These are phyloP conservation scores for Halyomorpha halys DNA, from an alignment of 1,140 invertebrate genomes.

Conservation along the genomic window DNA sequence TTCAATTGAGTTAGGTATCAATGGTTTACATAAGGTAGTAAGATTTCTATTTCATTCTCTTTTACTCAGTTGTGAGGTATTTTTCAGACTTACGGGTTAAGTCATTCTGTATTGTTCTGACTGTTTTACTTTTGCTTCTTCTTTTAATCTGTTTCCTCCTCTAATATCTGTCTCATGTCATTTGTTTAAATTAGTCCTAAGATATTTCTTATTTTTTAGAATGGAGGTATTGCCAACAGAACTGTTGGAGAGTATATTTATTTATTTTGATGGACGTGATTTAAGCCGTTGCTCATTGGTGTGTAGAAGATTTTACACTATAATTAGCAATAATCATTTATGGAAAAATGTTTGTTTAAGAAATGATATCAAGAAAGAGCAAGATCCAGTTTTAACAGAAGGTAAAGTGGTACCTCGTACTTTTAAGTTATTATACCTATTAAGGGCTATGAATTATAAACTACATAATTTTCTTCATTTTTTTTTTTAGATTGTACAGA, in stretches of 20 bases:
- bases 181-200: too few species aligned
- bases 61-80: too few species aligned
- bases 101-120: too few species aligned
- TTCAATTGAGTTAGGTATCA: too few species aligned
- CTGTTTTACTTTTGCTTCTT: too few species aligned
- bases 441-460: too few species aligned
- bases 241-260: neutral
- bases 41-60: too few species aligned
- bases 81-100: too few species aligned
- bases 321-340: neutral
- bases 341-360: constrained; percentile 9
- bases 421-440: too few species aligned
- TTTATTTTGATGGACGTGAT: neutral
- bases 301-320: neutral
- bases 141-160: too few species aligned
- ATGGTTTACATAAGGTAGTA: too few species aligned
- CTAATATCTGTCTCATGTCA: too few species aligned
- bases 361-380: constrained; percentile 1
- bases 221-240: constrained; percentile 11
- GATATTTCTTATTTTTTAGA: neutral
- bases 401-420: neutral
- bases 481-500: neutral
- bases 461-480: neutral
- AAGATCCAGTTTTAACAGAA: neutral
- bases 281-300: neutral